Conservation (phyloP, 2,888 invertebrate species). For the Biston betularia region DNA sequence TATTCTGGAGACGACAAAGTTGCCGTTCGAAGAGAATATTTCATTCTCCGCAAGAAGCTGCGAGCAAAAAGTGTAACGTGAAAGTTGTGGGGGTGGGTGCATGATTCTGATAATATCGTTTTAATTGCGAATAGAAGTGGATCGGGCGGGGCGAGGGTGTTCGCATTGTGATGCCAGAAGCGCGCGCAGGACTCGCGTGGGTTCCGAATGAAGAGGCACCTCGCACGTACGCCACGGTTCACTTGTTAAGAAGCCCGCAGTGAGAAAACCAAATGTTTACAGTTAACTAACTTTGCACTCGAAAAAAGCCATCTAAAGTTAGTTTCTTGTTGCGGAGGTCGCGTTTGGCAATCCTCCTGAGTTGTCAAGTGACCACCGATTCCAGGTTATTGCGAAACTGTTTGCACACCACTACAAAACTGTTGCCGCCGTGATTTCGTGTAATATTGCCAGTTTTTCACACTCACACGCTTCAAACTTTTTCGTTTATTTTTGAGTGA, state of each 20-base stretch:
- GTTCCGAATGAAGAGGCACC: slow-evolving; percentile 65
- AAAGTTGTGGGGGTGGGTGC: slow-evolving; percentile 63
- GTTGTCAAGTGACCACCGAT: slow-evolving; percentile 73
- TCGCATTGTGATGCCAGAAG: slow-evolving; percentile 69
- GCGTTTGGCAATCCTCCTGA: slow-evolving; percentile 67
- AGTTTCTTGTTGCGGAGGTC: slow-evolving; percentile 36
- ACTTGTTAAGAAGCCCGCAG: slow-evolving; percentile 75
- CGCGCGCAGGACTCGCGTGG: slow-evolving; percentile 59
- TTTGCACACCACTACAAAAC: slow-evolving; percentile 77
- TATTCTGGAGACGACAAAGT: slow-evolving; percentile 41
- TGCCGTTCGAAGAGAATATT: slow-evolving; percentile 29
- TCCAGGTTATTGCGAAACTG: slow-evolving; percentile 68
- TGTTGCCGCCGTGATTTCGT: slow-evolving; percentile 71
- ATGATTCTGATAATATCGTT: slow-evolving; percentile 75
- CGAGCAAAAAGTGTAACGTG: slow-evolving; percentile 54
- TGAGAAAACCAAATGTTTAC: slow-evolving; percentile 76
- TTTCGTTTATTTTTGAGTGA: slow-evolving; percentile 30
- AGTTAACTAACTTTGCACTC: slow-evolving; percentile 73
- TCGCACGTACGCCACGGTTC: slow-evolving; percentile 71
- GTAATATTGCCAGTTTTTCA: slow-evolving; percentile 65
- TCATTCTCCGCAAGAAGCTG: slow-evolving; percentile 29
- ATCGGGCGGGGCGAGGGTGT: slow-evolving; percentile 47
- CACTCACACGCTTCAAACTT: slow-evolving; percentile 39
- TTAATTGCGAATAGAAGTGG: slow-evolving; percentile 74
- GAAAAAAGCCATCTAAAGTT: slow-evolving; percentile 74